Evolutionary conservation across 2,888 invertebrate species (phyloP).

Genomic region (Drosophila meridionalis): DNA sequence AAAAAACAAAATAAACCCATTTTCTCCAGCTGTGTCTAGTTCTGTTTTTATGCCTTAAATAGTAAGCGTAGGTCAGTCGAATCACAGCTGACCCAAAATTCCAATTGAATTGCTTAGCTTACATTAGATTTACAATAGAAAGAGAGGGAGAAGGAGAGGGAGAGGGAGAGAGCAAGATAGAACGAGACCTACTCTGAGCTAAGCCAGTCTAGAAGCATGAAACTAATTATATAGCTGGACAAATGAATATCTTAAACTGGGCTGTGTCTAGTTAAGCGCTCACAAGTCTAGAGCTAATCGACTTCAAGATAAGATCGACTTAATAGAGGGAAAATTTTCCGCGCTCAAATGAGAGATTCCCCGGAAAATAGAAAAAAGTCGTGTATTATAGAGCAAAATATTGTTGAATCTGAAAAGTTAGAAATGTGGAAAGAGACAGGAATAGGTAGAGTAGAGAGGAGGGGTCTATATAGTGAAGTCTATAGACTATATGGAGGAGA

Average conservation of each 20-base stretch:
- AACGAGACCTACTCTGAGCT: background rate
- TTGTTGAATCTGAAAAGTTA: background rate
- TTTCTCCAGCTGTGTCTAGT: constrained; percentile 10
- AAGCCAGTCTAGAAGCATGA: background rate
- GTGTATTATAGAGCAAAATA: background rate
- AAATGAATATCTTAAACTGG: background rate
- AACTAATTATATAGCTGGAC: constrained; percentile 2
- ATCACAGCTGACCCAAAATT: constrained; percentile 48
- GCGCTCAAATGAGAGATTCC: background rate
- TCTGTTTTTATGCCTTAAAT: constrained; percentile 6
- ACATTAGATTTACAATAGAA: constrained; percentile 33
- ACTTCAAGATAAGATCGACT: background rate
- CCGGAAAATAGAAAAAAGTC: background rate
- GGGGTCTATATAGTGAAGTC: background rate
- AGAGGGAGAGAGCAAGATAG: background rate
- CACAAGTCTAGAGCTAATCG: background rate
- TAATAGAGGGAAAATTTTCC: background rate
- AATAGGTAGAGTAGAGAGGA: background rate
- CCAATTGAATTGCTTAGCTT: constrained; percentile 45
- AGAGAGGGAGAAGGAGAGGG: no score
- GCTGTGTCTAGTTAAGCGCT: background rate
- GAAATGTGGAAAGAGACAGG: background rate
- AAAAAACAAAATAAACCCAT: background rate
- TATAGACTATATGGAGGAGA: no score
- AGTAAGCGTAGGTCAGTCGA: constrained; percentile 37